phyloP scores from a whole-genome alignment of 2,888 invertebrate species.

The Lasioglossum malachurum region DNA sequence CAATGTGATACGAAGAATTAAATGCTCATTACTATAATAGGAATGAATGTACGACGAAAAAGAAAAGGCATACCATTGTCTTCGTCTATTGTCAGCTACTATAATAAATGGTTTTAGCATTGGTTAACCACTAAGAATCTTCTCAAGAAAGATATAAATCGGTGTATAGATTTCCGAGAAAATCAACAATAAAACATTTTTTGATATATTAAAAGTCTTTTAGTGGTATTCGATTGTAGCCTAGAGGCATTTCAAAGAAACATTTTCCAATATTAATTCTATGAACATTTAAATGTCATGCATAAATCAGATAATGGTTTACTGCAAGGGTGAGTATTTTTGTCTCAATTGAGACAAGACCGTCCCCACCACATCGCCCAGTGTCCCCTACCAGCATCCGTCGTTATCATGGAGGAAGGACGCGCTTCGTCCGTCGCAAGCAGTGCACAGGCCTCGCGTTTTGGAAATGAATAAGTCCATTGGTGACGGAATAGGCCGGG shows the following conservation, averaged over 20 bases:
- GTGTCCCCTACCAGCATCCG: too few relatives aligned
- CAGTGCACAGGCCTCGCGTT: too few relatives aligned
- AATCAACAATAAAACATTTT: neutral
- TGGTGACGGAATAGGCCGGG: too few relatives aligned
- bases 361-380: too few relatives aligned
- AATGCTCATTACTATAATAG: neutral
- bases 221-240: neutral
- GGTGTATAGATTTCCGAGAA: neutral
- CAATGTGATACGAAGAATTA: neutral
- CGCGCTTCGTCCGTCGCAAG: too few relatives aligned
- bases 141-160: neutral
- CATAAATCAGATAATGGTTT: neutral
- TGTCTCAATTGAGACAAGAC: too few relatives aligned
- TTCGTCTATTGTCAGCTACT: neutral
- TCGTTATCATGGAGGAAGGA: too few relatives aligned
- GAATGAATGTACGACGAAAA: neutral
- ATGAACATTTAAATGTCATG: neutral
- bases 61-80: neutral
- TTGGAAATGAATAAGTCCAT: too few relatives aligned
- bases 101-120: neutral
- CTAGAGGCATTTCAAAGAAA: neutral
- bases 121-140: neutral
- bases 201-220: slow-evolving; percentile 8
- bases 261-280: neutral
- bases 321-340: too few relatives aligned